Conservation (phyloP, 2,888 invertebrate genomes). For the Piscicola geometra region DNA sequence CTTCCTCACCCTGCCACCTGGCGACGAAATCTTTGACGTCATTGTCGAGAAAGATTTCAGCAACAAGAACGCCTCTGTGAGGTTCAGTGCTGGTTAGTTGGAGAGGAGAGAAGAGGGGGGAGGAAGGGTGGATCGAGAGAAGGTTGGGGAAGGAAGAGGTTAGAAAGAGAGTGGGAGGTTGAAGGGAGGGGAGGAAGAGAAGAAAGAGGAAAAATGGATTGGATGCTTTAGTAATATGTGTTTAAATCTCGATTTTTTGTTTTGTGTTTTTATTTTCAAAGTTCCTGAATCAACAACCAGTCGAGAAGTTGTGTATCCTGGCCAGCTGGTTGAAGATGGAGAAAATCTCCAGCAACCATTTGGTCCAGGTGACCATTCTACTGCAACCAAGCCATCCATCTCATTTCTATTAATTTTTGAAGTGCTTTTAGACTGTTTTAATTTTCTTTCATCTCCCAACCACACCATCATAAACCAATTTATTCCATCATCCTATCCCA, state of each 20-base stretch:
- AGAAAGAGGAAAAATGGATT: too few relatives aligned
- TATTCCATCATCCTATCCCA: background rate
- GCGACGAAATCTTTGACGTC: conserved; percentile 90
- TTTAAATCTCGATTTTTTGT: too few relatives aligned
- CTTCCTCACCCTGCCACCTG: conserved; percentile 86
- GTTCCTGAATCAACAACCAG: too few relatives aligned
- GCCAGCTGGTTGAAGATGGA: conserved; percentile 85
- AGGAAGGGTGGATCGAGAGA: background rate
- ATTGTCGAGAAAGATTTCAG: conserved; percentile 92
- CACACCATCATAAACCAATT: too few relatives aligned
- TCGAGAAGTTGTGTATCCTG: conserved; percentile 87
- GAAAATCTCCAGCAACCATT: conserved; percentile 65
- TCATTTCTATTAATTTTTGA: background rate
- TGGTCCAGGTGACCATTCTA: conserved; percentile 54
- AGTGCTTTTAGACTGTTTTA: background rate
- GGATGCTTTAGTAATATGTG: too few relatives aligned
- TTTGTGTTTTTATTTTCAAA: too few relatives aligned
- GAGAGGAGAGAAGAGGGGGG: too few relatives aligned
- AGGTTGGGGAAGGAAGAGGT: too few relatives aligned
- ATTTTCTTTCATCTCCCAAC: too few relatives aligned
- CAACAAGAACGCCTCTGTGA: conserved; percentile 75
- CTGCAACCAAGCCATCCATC: background rate
- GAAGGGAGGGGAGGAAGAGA: too few relatives aligned
- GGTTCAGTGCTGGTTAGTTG: conserved; percentile 76
- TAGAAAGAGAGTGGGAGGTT: too few relatives aligned